phyloP scores from a whole-genome alignment of 2,113 vertebrate genomes.

The Solea solea region DNA sequence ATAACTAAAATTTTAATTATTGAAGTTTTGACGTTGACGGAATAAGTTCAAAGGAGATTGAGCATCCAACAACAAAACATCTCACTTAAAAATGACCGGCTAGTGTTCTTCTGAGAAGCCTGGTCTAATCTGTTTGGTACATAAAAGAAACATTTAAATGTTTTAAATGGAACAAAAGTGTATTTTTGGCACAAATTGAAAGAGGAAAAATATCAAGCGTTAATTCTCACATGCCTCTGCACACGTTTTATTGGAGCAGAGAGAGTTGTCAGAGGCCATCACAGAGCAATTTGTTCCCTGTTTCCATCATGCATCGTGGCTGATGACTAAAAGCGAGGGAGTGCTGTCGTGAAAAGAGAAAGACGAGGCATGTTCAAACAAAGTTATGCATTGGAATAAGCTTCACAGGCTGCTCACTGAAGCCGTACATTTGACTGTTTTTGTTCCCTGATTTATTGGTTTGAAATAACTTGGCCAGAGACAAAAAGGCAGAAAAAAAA shows the following conservation, averaged over 20 bases:
- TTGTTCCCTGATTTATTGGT: conserved; percentile 27
- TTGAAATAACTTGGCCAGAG: conserved; percentile 1
- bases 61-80: neutral
- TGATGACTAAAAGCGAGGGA: conserved; percentile 23
- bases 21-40: too few species aligned
- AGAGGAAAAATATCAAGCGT: conserved; percentile 1
- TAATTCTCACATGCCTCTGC: conserved; percentile 13
- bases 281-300: conserved; percentile 67
- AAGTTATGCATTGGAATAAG: conserved; percentile 37
- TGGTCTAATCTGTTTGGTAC: neutral
- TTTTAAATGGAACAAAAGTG: neutral
- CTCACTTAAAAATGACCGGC: too few species aligned
- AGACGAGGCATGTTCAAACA: conserved; percentile 66
- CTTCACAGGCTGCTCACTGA: conserved; percentile 17
- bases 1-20: too few species aligned
- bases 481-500: conserved; percentile 5
- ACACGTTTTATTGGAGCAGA: conserved; percentile 38
- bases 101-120: too few species aligned
- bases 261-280: conserved; percentile 54
- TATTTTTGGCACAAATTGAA: neutral
- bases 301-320: conserved; percentile 38
- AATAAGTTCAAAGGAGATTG: neutral
- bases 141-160: neutral
- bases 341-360: conserved; percentile 30
- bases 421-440: conserved; percentile 18